phyloP scores from a whole-genome alignment of 2,113 vertebrate genomes.

The Verasper variegatus region DNA sequence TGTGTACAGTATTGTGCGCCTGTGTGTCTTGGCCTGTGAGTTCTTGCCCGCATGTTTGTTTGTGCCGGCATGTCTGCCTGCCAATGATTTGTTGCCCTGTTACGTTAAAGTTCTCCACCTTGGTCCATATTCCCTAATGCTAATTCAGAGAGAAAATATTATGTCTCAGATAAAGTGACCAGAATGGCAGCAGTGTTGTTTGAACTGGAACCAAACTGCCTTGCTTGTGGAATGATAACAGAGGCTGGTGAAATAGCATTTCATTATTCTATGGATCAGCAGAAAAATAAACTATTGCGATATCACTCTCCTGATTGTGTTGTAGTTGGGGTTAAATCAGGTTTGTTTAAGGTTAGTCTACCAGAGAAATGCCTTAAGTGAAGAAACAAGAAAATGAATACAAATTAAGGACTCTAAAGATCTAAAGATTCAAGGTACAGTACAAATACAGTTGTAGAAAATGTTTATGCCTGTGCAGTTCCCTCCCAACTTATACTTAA shows the following conservation, averaged over 20 bases:
- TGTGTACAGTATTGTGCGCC: constrained; percentile 40
- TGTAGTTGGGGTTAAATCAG: constrained; percentile 12
- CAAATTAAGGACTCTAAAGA: not conserved
- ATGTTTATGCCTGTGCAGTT: too few species aligned
- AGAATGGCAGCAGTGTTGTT: constrained; percentile 41
- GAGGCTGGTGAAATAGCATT: constrained; percentile 31
- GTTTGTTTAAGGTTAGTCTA: constrained; percentile 27
- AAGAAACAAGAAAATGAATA: not conserved
- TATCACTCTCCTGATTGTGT: constrained; percentile 49
- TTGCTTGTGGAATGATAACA: constrained; percentile 60
- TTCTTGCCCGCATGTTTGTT: constrained; percentile 35
- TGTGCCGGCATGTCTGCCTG: constrained; percentile 31
- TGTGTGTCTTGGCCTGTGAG: constrained; percentile 43
- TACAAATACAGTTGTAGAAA: too few species aligned
- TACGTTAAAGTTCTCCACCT: constrained; percentile 29
- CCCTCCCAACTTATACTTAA: too few species aligned
- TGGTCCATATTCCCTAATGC: constrained; percentile 31
- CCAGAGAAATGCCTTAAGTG: constrained; percentile 27
- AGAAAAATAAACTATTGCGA: constrained; percentile 59
- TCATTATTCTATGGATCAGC: constrained; percentile 61
- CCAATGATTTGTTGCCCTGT: constrained; percentile 53
- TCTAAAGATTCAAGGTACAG: not conserved
- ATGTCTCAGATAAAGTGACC: constrained; percentile 53
- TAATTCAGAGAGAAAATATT: constrained; percentile 65
- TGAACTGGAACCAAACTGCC: constrained; percentile 48